Evolutionary conservation across 2,797 vertebrate species (phyloP).

Genomic region (Phataginus tetradactyla): DNA sequence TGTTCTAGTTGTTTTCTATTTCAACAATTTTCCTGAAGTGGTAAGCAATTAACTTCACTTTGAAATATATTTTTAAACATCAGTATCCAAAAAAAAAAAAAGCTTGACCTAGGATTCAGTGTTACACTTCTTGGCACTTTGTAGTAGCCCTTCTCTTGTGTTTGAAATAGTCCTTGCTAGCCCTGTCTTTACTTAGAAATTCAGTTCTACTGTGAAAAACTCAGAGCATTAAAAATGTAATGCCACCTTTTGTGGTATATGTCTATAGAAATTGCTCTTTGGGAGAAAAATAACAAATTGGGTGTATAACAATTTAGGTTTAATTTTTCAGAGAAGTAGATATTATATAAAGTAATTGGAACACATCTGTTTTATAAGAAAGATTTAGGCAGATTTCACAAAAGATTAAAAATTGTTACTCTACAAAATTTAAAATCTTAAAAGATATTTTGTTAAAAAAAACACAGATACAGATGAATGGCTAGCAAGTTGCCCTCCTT

Average conservation of each 20-base stretch:
- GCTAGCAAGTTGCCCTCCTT: conserved; percentile 61
- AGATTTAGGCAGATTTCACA: conserved; percentile 45
- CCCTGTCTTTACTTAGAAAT: neutral
- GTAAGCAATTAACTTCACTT: conserved; percentile 62
- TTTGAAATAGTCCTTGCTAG: conserved; percentile 37
- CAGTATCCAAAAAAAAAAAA: conserved; percentile 74
- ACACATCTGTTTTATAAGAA: conserved; percentile 50
- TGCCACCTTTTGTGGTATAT: neutral
- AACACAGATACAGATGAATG: conserved; percentile 38
- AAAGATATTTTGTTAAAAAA: conserved; percentile 60
- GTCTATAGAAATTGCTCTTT: conserved; percentile 17
- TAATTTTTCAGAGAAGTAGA: conserved; percentile 51
- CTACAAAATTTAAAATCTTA: conserved; percentile 70
- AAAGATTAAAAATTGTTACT: conserved; percentile 55
- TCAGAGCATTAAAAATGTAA: conserved; percentile 3
- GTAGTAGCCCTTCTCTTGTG: conserved; percentile 52
- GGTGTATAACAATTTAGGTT: conserved; percentile 28
- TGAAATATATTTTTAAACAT: conserved; percentile 77
- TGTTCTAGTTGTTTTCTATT: conserved; percentile 74
- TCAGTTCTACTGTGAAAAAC: conserved; percentile 5
- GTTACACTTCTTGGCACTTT: conserved; percentile 63
- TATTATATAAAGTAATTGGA: conserved; percentile 48
- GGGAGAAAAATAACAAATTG: conserved; percentile 30
- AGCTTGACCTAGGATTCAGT: conserved; percentile 79
- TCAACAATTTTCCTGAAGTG: conserved; percentile 69